Conservation (phyloP, 1,140 invertebrate genomes). For the Calycopis cecrops region DNA sequence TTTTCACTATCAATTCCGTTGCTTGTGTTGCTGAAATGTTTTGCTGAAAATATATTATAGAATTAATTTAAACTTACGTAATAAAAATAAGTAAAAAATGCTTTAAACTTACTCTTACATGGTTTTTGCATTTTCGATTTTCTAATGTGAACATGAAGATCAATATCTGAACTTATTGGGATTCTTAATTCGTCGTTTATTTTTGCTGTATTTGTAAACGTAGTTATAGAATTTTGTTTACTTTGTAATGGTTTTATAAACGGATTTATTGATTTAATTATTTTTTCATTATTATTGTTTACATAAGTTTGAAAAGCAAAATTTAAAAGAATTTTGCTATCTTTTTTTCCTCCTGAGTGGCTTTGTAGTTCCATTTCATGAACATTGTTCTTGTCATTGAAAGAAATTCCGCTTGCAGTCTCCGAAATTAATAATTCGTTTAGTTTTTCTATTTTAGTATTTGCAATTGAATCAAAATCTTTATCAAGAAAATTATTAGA, state of each 20-base stretch:
- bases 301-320: slow-evolving; percentile 18
- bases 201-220: slow-evolving; percentile 31
- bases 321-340: slow-evolving; percentile 14
- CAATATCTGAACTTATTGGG: slow-evolving; percentile 36
- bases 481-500: not conserved
- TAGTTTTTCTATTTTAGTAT: not conserved
- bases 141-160: slow-evolving; percentile 27
- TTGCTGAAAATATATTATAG: not conserved
- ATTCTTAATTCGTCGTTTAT: slow-evolving; percentile 38
- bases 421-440: not conserved
- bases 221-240: slow-evolving; percentile 27
- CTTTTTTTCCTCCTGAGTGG: not conserved
- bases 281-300: slow-evolving; percentile 27
- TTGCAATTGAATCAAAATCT: not conserved
- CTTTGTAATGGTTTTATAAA: slow-evolving; percentile 13
- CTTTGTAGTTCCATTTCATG: not conserved
- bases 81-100: not conserved
- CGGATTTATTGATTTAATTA: slow-evolving; percentile 33
- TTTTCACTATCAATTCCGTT: not conserved
- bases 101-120: not conserved
- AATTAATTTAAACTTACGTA: not conserved
- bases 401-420: not conserved
- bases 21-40: no score
- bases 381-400: not conserved
- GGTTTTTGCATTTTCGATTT: slow-evolving; percentile 24